Evolutionary conservation across 2,797 vertebrate genomes (phyloP).

Genomic region (Euthynnus affinis): DNA sequence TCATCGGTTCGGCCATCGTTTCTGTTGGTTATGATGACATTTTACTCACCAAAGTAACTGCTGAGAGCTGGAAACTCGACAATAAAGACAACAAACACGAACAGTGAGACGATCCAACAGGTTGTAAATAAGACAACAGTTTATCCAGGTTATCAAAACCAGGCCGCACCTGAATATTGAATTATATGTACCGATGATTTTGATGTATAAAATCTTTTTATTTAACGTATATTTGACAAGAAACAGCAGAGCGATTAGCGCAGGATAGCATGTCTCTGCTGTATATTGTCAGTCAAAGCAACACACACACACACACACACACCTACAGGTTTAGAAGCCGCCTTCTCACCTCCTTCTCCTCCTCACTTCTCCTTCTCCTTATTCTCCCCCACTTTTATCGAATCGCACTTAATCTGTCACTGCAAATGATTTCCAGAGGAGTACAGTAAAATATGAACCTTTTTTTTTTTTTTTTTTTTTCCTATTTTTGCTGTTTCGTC

Average conservation of each 20-base stretch:
- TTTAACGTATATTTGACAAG: neutral
- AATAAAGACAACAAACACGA: too few species aligned
- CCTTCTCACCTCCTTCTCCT: neutral
- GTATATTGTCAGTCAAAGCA: neutral
- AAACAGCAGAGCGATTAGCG: neutral
- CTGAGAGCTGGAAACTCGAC: too few species aligned
- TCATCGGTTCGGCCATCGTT: too few species aligned
- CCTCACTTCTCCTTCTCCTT: neutral
- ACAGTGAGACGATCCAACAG: too few species aligned
- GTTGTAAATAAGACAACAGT: too few species aligned
- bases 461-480: slow-evolving; percentile 30
- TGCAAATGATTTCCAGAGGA: slow-evolving; percentile 53
- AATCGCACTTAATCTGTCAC: slow-evolving; percentile 39
- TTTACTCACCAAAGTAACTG: too few species aligned
- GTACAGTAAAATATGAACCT: slow-evolving; percentile 30
- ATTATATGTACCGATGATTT: neutral
- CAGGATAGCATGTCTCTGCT: neutral
- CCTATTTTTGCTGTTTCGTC: slow-evolving; percentile 24
- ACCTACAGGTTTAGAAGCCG: neutral
- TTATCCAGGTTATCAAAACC: too few species aligned
- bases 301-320: neutral
- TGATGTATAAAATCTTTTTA: neutral
- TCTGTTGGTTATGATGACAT: too few species aligned
- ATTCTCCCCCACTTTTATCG: slow-evolving; percentile 26
- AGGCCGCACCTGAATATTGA: too few species aligned